A percentile compares a stretch with the other conserved stretches of the same genome.
phyloP scores from a whole-genome alignment of 1,140 invertebrate species.

The Drosophila busckii region DNA sequence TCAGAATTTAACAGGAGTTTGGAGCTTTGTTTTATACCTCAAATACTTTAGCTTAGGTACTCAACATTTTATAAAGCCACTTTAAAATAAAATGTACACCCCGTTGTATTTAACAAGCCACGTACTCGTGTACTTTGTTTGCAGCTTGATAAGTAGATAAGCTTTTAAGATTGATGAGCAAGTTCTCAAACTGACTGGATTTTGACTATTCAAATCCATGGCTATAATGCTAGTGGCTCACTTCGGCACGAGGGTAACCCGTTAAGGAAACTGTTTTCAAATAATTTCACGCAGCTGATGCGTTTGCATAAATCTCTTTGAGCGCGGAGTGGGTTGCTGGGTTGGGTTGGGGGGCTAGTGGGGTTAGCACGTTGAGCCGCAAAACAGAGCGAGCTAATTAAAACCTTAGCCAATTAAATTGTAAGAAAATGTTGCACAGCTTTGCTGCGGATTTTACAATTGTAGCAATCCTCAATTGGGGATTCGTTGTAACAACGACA shows the following conservation, averaged over 20 bases:
- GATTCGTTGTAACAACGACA: slow-evolving; percentile 3
- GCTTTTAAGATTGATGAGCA: slow-evolving; percentile 18
- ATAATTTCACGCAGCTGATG: slow-evolving; percentile 49
- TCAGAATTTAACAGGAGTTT: too few species aligned
- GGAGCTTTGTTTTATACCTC: too few species aligned
- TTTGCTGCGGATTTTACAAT: slow-evolving; percentile 30
- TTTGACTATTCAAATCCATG: slow-evolving; percentile 32
- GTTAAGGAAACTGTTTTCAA: slow-evolving; percentile 16
- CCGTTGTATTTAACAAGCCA: too few species aligned
- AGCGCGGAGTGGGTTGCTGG: not conserved
- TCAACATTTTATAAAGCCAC: too few species aligned
- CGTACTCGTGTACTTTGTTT: too few species aligned
- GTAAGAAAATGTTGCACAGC: slow-evolving; percentile 43
- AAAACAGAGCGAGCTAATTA: slow-evolving; percentile 40
- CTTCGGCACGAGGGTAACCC: too few species aligned
- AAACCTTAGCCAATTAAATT: slow-evolving; percentile 44
- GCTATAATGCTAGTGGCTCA: slow-evolving; percentile 32
- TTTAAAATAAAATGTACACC: too few species aligned
- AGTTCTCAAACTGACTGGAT: slow-evolving; percentile 9
- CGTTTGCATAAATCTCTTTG: slow-evolving; percentile 46
- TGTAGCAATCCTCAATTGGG: not conserved
- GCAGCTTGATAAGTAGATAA: too few species aligned
- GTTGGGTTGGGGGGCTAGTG: not conserved
- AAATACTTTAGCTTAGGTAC: too few species aligned
- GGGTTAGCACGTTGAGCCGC: not conserved